These are phyloP conservation scores for Oxyruncus cristatus DNA, from an alignment of 2,113 vertebrate genomes.

Conservation along the genomic window DNA sequence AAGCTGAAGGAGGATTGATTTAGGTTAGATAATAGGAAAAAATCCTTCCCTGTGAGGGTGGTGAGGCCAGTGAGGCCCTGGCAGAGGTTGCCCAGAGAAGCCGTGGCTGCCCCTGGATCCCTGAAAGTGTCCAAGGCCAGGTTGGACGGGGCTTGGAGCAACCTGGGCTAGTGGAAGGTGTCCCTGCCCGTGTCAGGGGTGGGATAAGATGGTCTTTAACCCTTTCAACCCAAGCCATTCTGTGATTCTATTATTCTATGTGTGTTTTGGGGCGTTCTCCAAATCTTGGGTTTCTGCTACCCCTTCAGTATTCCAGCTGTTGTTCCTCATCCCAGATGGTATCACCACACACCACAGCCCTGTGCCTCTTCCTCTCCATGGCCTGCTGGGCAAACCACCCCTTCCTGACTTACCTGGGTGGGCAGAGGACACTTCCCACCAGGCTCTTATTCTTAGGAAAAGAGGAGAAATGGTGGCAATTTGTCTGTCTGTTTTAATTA, in stretches of 20 bases:
- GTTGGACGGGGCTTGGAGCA: not conserved
- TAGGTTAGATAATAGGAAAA: not conserved
- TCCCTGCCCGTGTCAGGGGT: accelerated
- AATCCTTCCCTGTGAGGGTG: accelerated
- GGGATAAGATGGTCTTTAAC: accelerated
- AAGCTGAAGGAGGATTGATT: not conserved
- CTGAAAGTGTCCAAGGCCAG: not conserved
- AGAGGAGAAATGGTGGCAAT: not conserved
- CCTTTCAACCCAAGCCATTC: not conserved
- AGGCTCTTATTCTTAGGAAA: not conserved
- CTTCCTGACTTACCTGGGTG: not conserved
- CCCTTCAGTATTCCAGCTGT: not conserved
- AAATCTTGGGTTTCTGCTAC: not conserved
- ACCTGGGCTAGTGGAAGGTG: accelerated
- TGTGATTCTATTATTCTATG: not conserved
- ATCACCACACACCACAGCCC: not conserved
- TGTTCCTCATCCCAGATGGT: not conserved
- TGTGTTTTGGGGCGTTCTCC: not conserved
- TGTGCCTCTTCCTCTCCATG: not conserved
- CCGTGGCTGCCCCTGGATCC: not conserved
- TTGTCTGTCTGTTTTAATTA: not conserved
- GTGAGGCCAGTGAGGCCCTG: accelerated
- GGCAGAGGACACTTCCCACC: not conserved
- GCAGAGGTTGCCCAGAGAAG: not conserved
- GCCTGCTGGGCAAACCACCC: not conserved